Conservation (phyloP, 2,797 vertebrate species). For the Silurus lanzhouensis region DNA sequence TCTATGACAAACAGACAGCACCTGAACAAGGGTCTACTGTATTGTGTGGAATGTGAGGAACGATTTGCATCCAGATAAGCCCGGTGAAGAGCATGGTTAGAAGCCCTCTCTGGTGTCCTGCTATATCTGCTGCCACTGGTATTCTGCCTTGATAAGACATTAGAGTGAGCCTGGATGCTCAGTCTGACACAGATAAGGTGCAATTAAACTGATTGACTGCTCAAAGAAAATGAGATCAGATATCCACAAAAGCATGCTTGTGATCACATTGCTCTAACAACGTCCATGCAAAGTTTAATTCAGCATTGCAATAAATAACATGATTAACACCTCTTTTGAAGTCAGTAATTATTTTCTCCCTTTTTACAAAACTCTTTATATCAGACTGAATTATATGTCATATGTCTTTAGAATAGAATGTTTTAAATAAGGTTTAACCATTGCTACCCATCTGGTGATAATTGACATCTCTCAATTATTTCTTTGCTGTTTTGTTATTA, state of each 20-base stretch:
- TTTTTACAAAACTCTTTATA: neutral
- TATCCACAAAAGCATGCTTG: constrained; percentile 4
- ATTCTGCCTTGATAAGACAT: constrained; percentile 29
- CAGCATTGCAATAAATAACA: neutral
- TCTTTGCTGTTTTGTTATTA: neutral
- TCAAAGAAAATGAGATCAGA: constrained; percentile 23
- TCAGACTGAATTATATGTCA: neutral
- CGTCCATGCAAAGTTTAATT: neutral
- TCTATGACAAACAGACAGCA: constrained; percentile 5
- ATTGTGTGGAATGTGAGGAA: constrained; percentile 29
- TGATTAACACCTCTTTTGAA: neutral
- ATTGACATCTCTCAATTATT: neutral
- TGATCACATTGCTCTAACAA: neutral
- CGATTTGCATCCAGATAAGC: constrained; percentile 44
- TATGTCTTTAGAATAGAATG: neutral
- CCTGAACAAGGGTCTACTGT: constrained; percentile 39
- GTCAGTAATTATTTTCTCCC: neutral
- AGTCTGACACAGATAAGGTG: constrained; percentile 38
- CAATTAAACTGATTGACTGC: constrained; percentile 45
- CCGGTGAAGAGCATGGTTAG: constrained; percentile 21
- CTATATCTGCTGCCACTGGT: constrained; percentile 31
- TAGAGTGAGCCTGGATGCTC: constrained; percentile 21
- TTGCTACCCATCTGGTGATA: neutral
- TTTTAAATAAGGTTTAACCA: neutral
- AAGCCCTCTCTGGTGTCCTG: constrained; percentile 30